Conservation (phyloP, 2,888 invertebrate genomes). For the Ceraclea dissimilis region DNA sequence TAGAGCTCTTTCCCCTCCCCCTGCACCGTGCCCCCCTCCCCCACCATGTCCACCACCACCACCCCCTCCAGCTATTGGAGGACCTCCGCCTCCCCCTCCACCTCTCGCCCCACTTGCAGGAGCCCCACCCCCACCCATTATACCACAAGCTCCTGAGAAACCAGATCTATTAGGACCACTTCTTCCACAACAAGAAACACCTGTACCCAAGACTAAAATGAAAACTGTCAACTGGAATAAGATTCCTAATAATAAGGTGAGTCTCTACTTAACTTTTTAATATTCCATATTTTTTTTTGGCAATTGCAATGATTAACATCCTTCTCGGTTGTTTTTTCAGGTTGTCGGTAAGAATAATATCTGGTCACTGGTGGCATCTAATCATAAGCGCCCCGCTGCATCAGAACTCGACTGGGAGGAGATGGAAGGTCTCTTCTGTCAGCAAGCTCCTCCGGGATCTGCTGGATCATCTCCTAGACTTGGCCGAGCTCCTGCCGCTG, state of each 20-base stretch:
- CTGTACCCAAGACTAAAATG: constrained; percentile 93
- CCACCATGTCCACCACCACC: constrained; percentile 29
- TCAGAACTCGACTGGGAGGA: constrained; percentile 86
- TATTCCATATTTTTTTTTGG: too few relatives aligned
- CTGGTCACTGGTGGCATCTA: constrained; percentile 84
- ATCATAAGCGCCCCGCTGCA: constrained; percentile 76
- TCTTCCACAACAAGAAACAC: constrained; percentile 85
- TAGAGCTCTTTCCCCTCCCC: constrained; percentile 42
- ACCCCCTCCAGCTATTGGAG: constrained; percentile 26
- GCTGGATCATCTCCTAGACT: constrained; percentile 45
- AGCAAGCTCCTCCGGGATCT: constrained; percentile 59
- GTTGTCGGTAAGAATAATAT: constrained; percentile 87
- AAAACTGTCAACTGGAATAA: constrained; percentile 98
- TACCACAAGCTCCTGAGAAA: constrained; percentile 33
- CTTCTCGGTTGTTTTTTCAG: too few relatives aligned
- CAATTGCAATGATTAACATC: too few relatives aligned
- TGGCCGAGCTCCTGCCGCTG: constrained; percentile 38
- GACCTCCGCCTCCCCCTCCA: constrained; percentile 42
- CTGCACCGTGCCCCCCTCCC: constrained; percentile 39
- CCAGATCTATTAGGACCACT: constrained; percentile 44
- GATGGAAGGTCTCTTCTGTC: constrained; percentile 91
- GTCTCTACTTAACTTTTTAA: too few relatives aligned
- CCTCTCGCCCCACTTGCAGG: constrained; percentile 38
- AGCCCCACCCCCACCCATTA: constrained; percentile 37
- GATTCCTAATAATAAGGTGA: constrained; percentile 81